Evolutionary conservation across 2,888 invertebrate species (phyloP).

Genomic region (Diadromus collaris): DNA sequence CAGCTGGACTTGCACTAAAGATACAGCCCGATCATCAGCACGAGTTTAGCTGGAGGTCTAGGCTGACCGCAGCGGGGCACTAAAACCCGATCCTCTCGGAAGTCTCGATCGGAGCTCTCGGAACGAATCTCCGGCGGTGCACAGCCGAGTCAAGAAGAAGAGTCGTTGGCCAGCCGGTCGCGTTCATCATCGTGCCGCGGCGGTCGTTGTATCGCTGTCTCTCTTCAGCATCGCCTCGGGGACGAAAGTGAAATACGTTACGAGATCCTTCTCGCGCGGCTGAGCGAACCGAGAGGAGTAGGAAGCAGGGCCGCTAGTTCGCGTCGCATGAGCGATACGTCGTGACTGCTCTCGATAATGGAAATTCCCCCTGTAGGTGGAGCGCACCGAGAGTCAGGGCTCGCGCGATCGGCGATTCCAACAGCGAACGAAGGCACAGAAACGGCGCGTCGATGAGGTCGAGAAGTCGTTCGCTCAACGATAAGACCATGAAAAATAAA

Average conservation of each 20-base stretch:
- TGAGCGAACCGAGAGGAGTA: conserved; percentile 36
- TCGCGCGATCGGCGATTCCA: conserved; percentile 21
- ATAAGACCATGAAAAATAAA: conserved; percentile 63
- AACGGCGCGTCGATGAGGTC: conserved; percentile 22
- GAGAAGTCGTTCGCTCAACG: conserved; percentile 26
- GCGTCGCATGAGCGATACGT: conserved; percentile 72
- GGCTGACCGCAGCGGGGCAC: conserved; percentile 34
- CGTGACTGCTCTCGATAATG: conserved; percentile 75
- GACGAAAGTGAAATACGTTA: conserved; percentile 77
- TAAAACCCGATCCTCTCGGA: conserved; percentile 47
- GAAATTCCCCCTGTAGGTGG: conserved; percentile 72
- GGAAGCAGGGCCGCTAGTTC: conserved; percentile 54
- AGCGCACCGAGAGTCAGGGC: conserved; percentile 55
- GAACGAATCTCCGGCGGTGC: conserved; percentile 39
- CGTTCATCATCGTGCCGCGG: conserved; percentile 68
- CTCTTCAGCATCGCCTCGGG: conserved; percentile 65
- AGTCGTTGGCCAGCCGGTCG: conserved; percentile 60
- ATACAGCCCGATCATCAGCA: conserved; percentile 44
- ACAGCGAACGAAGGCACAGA: conserved; percentile 10
- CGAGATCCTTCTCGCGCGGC: conserved; percentile 66
- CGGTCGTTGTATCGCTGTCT: conserved; percentile 47
- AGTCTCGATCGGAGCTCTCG: conserved; percentile 31
- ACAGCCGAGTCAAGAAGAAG: conserved; percentile 37
- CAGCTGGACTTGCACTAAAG: conserved; percentile 2
- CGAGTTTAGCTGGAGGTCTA: conserved; percentile 38